phyloP scores from a whole-genome alignment of 2,113 vertebrate genomes.

The Catharus minimus region DNA sequence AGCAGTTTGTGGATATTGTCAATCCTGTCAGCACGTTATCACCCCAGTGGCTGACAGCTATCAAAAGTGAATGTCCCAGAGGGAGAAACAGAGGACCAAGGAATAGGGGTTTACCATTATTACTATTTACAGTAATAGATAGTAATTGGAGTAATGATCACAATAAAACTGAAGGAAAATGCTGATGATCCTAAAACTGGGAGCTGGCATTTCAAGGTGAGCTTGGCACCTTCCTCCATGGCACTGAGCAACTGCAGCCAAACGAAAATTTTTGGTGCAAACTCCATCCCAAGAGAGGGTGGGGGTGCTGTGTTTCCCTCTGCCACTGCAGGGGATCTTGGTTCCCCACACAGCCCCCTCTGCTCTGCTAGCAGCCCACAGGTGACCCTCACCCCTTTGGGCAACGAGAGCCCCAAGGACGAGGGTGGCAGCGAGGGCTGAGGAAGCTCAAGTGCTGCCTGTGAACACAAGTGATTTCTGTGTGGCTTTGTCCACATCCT shows the following conservation, averaged over 20 bases:
- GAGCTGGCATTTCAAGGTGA: not conserved
- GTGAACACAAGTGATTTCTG: not conserved
- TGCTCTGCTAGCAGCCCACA: not conserved
- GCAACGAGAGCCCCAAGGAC: fast-evolving
- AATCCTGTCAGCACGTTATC: not conserved
- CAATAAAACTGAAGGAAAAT: not conserved
- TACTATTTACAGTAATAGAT: not conserved
- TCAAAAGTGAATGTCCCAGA: not conserved
- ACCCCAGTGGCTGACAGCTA: not conserved
- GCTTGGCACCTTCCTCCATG: fast-evolving
- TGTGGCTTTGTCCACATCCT: not conserved
- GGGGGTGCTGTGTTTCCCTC: not conserved
- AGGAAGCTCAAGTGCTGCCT: not conserved
- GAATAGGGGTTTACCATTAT: not conserved
- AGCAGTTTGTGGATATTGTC: fast-evolving
- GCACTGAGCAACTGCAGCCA: fast-evolving
- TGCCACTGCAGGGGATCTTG: fast-evolving
- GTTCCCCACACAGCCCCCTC: not conserved
- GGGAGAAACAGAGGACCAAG: not conserved
- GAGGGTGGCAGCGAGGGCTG: not conserved
- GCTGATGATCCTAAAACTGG: not conserved
- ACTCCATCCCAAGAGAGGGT: fast-evolving
- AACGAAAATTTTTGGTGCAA: not conserved
- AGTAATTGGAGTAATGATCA: not conserved
- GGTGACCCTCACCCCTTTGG: not conserved